Conservation (phyloP, 1,140 invertebrate genomes). For the Trissolcus basalis region DNA sequence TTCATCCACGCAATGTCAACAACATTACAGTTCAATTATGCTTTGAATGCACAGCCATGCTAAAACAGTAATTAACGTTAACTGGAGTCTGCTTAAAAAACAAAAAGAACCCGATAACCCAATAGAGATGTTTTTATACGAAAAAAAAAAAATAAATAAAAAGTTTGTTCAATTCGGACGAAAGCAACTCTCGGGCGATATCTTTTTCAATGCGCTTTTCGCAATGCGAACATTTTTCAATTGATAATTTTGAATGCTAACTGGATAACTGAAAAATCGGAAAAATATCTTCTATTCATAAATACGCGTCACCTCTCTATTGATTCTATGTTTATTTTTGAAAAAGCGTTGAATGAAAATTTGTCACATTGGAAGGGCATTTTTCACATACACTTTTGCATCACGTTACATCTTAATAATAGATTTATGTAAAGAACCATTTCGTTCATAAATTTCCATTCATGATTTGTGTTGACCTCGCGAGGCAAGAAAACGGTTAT, state of each 20-base stretch:
- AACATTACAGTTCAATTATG: conserved; percentile 26
- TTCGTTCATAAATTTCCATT: conserved; percentile 63
- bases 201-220: too few species aligned
- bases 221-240: too few species aligned
- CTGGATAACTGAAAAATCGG: too few species aligned
- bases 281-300: too few species aligned
- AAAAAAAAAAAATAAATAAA: background rate
- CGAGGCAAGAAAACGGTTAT: conserved; percentile 50
- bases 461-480: conserved; percentile 56
- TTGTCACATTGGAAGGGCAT: background rate
- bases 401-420: background rate
- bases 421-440: conserved; percentile 26
- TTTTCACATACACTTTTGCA: background rate
- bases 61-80: conserved; percentile 16
- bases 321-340: too few species aligned
- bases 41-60: conserved; percentile 9
- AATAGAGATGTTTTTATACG: background rate
- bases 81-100: background rate
- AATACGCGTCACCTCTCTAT: too few species aligned
- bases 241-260: too few species aligned
- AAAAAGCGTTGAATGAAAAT: background rate
- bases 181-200: too few species aligned
- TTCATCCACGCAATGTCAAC: conserved; percentile 12
- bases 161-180: too few species aligned
- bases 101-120: background rate